Evolutionary conservation across 2,888 invertebrate genomes (phyloP).

Genomic region (Orchesellides sinensis): DNA sequence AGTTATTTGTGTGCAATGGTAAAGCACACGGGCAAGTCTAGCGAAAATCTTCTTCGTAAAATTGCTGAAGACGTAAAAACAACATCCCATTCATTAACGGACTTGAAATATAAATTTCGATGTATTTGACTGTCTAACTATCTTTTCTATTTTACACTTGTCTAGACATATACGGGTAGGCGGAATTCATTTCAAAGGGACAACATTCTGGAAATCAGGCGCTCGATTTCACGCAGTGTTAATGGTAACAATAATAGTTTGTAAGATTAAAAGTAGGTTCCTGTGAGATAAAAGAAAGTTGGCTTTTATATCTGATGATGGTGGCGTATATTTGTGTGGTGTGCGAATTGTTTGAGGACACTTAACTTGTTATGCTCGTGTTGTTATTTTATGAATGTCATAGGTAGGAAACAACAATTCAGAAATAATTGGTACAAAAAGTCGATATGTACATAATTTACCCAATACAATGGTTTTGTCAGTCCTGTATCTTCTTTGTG

Average conservation of each 20-base stretch:
- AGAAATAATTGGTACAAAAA: no score
- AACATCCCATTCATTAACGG: not conserved
- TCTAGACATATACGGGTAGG: not conserved
- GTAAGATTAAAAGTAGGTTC: no score
- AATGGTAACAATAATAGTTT: not conserved
- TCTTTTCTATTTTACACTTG: not conserved
- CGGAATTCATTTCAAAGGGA: not conserved
- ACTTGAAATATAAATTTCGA: not conserved
- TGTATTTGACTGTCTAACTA: not conserved
- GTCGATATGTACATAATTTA: no score
- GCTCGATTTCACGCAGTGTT: conserved; percentile 12
- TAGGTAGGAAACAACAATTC: no score
- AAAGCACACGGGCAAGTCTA: conserved; percentile 84
- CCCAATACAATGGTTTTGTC: no score
- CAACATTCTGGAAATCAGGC: conserved; percentile 44
- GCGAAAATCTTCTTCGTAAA: conserved; percentile 81
- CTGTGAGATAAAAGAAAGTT: no score
- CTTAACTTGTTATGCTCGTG: no score
- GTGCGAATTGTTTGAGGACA: no score
- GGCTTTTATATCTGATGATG: no score
- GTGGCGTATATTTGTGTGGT: no score
- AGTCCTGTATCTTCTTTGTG: no score
- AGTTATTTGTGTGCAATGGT: conserved; percentile 84
- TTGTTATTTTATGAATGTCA: no score
- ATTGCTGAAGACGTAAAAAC: conserved; percentile 80